Conservation (phyloP, 64 coral and sea anemone genomes). For the Montipora foliosa region DNA sequence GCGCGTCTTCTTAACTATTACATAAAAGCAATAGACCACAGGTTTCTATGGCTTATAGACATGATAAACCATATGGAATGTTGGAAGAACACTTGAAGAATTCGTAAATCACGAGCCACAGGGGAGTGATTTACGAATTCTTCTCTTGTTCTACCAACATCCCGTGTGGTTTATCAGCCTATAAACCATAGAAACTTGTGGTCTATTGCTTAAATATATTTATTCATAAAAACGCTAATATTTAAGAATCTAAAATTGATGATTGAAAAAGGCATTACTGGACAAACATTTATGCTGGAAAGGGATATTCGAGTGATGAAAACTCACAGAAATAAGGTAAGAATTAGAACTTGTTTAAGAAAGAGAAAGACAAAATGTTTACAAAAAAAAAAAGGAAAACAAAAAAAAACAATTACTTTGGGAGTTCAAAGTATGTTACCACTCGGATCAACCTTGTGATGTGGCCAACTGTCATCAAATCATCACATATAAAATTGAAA, state of each 20-base stretch:
- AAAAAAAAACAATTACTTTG: no score
- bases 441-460: not conserved
- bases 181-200: not conserved
- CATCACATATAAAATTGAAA: constrained; percentile 1
- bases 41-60: no score
- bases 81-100: no score
- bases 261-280: not conserved
- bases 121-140: no score
- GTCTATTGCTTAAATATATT: not conserved
- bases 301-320: no score
- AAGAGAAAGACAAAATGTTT: not conserved
- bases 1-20: no score
- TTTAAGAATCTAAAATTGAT: not conserved
- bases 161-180: not conserved
- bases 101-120: no score
- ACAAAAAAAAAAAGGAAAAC: no score
- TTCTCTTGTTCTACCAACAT: no score
- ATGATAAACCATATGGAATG: no score
- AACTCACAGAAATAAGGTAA: not conserved
- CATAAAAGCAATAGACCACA: no score
- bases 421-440: not conserved
- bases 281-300: not conserved
- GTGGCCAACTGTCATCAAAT: not conserved
- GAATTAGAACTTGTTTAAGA: not conserved
- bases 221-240: no score